Evolutionary conservation across 2,797 vertebrate species (phyloP).

Genomic region (Tangara arthus): DNA sequence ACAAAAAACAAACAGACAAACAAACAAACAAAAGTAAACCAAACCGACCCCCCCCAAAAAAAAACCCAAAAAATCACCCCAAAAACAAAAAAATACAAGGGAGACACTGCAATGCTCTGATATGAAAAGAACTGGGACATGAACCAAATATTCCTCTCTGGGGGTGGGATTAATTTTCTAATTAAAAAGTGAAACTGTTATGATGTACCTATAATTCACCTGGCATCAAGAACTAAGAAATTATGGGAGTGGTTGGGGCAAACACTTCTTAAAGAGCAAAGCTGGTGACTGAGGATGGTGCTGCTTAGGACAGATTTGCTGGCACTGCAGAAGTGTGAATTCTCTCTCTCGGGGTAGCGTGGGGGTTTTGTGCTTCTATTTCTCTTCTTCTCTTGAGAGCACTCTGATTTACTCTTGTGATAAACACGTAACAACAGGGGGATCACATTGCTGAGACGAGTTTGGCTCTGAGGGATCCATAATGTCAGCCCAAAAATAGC

Average conservation of each 20-base stretch:
- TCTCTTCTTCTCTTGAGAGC: constrained; percentile 58
- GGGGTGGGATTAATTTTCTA: not conserved
- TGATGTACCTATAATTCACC: not conserved
- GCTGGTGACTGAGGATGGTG: not conserved
- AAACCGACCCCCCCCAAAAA: too few relatives aligned
- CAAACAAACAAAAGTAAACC: too few relatives aligned
- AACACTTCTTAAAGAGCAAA: not conserved
- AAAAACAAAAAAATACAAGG: too few relatives aligned
- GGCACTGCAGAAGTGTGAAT: constrained; percentile 29
- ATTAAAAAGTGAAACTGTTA: not conserved
- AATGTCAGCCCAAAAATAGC: constrained; percentile 34
- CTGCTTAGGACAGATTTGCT: constrained; percentile 37
- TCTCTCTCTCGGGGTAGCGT: constrained; percentile 17
- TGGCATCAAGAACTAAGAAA: not conserved
- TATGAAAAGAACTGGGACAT: not conserved
- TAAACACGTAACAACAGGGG: constrained; percentile 56
- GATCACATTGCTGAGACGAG: constrained; percentile 46
- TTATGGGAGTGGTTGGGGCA: constrained; percentile 7
- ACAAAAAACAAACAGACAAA: not conserved
- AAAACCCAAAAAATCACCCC: too few relatives aligned
- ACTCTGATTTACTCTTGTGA: constrained; percentile 71
- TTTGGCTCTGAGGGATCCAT: constrained; percentile 21
- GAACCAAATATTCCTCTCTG: not conserved
- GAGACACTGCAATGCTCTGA: not conserved
- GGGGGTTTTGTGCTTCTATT: constrained; percentile 47